Percentiles rank a stretch among this genome's conserved stretches.
Conservation (phyloP, 1,140 invertebrate species). For the Philopotamus ludificatus region DNA sequence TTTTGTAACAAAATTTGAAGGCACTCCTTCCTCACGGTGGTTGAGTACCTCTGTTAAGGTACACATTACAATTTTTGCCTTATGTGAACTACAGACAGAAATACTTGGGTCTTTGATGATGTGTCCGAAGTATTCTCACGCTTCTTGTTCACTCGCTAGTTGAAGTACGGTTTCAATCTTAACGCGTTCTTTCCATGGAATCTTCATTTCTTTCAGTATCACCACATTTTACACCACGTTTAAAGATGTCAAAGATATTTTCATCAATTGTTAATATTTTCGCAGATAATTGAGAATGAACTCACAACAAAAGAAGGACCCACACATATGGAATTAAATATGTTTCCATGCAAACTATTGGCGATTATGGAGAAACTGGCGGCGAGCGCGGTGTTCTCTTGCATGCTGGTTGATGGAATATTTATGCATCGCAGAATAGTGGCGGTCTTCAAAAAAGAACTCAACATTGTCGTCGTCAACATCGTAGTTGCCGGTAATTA, state of each 20-base stretch:
- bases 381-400: constrained; percentile 57
- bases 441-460: constrained; percentile 54
- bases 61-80: too few species aligned
- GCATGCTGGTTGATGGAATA: constrained; percentile 61
- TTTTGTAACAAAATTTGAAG: too few species aligned
- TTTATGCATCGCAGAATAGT: constrained; percentile 62
- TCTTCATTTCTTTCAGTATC: too few species aligned
- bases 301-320: constrained; percentile 46
- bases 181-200: too few species aligned
- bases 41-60: too few species aligned
- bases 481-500: constrained; percentile 45
- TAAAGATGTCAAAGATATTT: neutral
- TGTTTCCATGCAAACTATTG: constrained; percentile 52
- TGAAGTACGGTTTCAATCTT: too few species aligned
- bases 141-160: too few species aligned
- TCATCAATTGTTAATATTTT: constrained; percentile 13
- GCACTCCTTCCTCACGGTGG: too few species aligned
- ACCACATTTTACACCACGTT: too few species aligned
- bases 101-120: too few species aligned
- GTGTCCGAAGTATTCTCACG: too few species aligned
- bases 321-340: constrained; percentile 56
- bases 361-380: constrained; percentile 53
- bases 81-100: too few species aligned
- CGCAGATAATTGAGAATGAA: constrained; percentile 54
- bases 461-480: constrained; percentile 52